These are phyloP conservation scores for Dendrolimus houi DNA, from an alignment of 2,888 invertebrate genomes.

Conservation along the genomic window DNA sequence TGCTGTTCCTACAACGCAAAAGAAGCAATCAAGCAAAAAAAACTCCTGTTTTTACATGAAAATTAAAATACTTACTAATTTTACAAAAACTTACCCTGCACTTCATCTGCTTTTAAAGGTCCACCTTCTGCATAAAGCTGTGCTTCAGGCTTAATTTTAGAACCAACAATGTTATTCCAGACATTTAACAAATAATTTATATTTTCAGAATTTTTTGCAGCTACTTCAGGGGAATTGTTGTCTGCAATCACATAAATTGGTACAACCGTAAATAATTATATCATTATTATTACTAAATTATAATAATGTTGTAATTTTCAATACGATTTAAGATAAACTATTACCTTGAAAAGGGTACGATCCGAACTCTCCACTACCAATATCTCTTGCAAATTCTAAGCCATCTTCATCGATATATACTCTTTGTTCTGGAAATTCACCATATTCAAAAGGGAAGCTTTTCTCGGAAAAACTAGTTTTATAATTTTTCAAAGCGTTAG, in stretches of 20 bases:
- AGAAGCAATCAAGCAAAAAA: slow-evolving; percentile 52
- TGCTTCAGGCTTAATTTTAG: slow-evolving; percentile 41
- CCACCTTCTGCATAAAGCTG: slow-evolving; percentile 64
- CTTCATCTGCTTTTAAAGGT: slow-evolving; percentile 51
- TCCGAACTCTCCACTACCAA: slow-evolving; percentile 60
- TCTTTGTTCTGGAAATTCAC: slow-evolving; percentile 71
- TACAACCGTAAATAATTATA: background rate
- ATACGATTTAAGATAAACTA: background rate
- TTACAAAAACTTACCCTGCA: slow-evolving; percentile 42
- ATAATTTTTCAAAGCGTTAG: slow-evolving; percentile 62
- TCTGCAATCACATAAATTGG: slow-evolving; percentile 16
- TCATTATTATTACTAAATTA: background rate
- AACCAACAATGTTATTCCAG: slow-evolving; percentile 49
- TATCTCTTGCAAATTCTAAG: slow-evolving; percentile 51
- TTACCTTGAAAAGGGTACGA: slow-evolving; percentile 52
- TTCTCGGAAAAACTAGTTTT: slow-evolving; percentile 64
- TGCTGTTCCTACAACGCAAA: slow-evolving; percentile 47
- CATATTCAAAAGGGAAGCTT: slow-evolving; percentile 68
- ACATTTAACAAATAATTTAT: slow-evolving; percentile 63
- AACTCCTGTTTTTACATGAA: slow-evolving; percentile 31
- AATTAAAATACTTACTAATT: slow-evolving; percentile 1
- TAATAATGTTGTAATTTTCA: background rate
- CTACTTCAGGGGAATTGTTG: slow-evolving; percentile 19
- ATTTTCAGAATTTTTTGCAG: slow-evolving; percentile 46
- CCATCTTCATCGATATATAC: slow-evolving; percentile 75